Conservation (phyloP, 2,113 vertebrate genomes). For the Pipa parva region DNA sequence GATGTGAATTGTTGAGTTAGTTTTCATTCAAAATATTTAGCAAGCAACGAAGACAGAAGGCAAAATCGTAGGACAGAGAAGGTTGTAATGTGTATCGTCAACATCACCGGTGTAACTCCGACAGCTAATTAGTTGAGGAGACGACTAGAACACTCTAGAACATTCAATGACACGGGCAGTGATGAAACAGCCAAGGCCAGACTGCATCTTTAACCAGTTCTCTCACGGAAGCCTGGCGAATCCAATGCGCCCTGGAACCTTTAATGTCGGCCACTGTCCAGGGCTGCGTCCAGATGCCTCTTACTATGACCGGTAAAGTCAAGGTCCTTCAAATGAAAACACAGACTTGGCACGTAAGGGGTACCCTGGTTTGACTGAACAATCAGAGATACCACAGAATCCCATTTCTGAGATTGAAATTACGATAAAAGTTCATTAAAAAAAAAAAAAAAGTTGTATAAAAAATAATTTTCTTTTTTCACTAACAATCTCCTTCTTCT, state of each 20-base stretch:
- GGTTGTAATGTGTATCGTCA: neutral
- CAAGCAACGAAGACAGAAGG: neutral
- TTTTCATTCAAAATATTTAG: neutral
- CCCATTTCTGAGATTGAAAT: slow-evolving; percentile 23
- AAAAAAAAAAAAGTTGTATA: slow-evolving; percentile 50
- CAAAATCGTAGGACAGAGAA: neutral
- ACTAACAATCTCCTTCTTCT: slow-evolving; percentile 31
- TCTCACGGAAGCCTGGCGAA: slow-evolving; percentile 26
- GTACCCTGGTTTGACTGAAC: slow-evolving; percentile 8
- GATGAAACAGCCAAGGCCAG: too few relatives aligned
- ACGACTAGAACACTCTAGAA: neutral
- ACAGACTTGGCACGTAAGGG: slow-evolving; percentile 52
- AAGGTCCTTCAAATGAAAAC: neutral
- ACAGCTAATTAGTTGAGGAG: neutral
- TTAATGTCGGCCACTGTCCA: neutral
- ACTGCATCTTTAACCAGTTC: slow-evolving; percentile 6
- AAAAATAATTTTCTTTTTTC: slow-evolving; percentile 57
- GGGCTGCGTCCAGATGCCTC: neutral
- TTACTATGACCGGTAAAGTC: neutral
- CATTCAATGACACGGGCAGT: neutral
- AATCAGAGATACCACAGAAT: slow-evolving; percentile 7
- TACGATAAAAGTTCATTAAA: slow-evolving; percentile 27
- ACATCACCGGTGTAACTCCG: neutral
- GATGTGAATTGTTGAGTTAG: too few relatives aligned
- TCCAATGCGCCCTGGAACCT: neutral